These are phyloP conservation scores for Andrena praecox DNA, from an alignment of 2,888 invertebrate genomes.

Conservation along the genomic window DNA sequence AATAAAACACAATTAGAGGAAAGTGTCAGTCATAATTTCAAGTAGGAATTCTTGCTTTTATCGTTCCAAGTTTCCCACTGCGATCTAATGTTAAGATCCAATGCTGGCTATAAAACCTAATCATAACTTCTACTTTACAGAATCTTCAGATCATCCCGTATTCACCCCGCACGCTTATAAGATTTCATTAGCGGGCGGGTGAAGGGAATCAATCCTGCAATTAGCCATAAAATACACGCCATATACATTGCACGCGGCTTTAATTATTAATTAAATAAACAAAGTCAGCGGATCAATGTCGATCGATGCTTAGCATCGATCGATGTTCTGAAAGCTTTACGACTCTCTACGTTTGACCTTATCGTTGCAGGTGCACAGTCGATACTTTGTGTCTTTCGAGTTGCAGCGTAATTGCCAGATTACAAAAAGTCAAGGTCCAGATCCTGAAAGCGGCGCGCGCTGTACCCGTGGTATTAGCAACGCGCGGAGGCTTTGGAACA, in stretches of 20 bases:
- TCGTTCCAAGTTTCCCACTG: not conserved
- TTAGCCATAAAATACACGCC: not conserved
- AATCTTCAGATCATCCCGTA: not conserved
- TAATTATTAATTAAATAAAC: constrained; percentile 1
- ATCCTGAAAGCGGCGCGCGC: not conserved
- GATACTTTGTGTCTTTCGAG: constrained; percentile 18
- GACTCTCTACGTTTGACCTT: constrained; percentile 27
- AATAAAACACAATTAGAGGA: not conserved
- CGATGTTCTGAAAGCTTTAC: constrained; percentile 8
- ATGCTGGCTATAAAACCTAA: not conserved
- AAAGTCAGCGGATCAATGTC: constrained; percentile 11
- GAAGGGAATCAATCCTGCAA: not conserved
- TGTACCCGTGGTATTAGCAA: not conserved
- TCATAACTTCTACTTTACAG: not conserved
- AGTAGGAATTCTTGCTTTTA: not conserved
- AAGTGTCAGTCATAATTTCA: not conserved
- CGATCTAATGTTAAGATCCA: not conserved
- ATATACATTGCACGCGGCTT: not conserved
- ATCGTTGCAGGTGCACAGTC: constrained; percentile 10
- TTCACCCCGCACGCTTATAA: not conserved
- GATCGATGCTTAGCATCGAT: constrained; percentile 19
- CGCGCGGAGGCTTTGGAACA: not conserved
- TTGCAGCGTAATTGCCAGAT: constrained; percentile 12
- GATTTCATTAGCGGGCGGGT: not conserved
- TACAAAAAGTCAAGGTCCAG: constrained; percentile 34